Percentiles rank a stretch among this genome's conserved stretches.
These are phyloP conservation scores for Acanthurus leucopareius DNA, from an alignment of 2,797 vertebrate species.

Conservation along the genomic window DNA sequence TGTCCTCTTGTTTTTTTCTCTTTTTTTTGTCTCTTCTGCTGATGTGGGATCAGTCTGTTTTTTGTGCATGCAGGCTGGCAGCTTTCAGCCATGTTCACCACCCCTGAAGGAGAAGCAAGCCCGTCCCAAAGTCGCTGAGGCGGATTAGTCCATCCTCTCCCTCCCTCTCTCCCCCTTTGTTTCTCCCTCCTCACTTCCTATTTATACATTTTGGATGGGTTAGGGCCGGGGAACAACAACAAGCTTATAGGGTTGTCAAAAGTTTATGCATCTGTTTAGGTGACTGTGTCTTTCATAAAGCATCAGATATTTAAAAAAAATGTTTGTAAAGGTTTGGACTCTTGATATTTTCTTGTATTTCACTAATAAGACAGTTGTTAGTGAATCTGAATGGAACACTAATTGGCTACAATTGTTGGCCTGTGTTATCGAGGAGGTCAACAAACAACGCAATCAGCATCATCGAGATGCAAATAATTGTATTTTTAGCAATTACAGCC, in stretches of 20 bases:
- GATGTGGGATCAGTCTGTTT: conserved; percentile 72
- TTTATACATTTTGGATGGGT: conserved; percentile 44
- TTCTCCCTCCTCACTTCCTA: conserved; percentile 18
- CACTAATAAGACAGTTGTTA: not conserved
- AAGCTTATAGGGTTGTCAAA: conserved; percentile 62
- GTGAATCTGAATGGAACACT: not conserved
- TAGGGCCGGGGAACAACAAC: conserved; percentile 50
- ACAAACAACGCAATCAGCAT: not conserved
- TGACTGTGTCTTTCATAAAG: conserved; percentile 22
- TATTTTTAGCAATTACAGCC: not conserved
- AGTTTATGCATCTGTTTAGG: conserved; percentile 50
- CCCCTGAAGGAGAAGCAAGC: conserved; percentile 75
- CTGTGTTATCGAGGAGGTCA: not conserved
- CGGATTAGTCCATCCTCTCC: conserved; percentile 65
- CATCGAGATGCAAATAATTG: not conserved
- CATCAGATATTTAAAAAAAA: conserved; percentile 6
- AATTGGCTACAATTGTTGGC: not conserved
- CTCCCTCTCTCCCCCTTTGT: conserved; percentile 22
- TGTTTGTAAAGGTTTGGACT: not conserved
- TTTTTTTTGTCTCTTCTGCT: conserved; percentile 62
- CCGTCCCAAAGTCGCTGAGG: conserved; percentile 75
- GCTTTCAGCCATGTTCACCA: conserved; percentile 75
- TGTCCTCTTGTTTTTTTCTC: conserved; percentile 31
- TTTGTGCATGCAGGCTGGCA: conserved; percentile 73
- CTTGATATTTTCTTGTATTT: not conserved